A percentile compares a stretch with the other conserved stretches of the same genome.
These are phyloP conservation scores for Perca schrenkii DNA, from an alignment of 2,113 vertebrate genomes.

Conservation along the genomic window DNA sequence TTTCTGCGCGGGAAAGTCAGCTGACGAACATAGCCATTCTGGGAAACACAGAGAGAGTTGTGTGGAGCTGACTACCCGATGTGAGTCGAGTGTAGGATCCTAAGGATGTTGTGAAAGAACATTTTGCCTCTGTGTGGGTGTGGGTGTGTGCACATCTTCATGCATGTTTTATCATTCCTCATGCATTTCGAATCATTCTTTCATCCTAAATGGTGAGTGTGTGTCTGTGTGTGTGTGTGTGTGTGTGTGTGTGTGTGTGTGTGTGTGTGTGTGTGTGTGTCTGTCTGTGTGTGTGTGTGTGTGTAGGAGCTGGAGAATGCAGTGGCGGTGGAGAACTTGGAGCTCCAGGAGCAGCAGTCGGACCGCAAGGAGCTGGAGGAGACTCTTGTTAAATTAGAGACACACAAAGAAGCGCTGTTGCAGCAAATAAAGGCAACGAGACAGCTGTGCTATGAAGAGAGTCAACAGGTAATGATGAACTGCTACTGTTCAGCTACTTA, in stretches of 20 bases:
- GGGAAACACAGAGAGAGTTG: no score
- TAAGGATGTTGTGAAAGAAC: neutral
- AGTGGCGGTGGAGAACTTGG: conserved; percentile 89
- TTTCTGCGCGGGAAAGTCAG: no score
- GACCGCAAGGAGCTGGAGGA: conserved; percentile 92
- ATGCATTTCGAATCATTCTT: neutral
- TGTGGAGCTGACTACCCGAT: no score
- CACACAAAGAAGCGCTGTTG: conserved; percentile 89
- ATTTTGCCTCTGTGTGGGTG: neutral
- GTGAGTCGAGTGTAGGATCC: neutral
- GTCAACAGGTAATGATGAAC: conserved; percentile 85
- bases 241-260: conserved; percentile 4
- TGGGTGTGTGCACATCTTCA: neutral
- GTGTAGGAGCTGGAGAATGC: conserved; percentile 93
- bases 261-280: conserved; percentile 6
- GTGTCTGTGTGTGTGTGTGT: no score
- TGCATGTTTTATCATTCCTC: neutral
- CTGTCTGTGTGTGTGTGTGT: conserved; percentile 5
- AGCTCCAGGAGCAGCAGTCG: conserved; percentile 90
- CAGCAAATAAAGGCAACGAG: conserved; percentile 90
- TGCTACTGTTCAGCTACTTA: neutral
- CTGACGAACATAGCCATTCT: no score
- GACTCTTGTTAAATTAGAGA: conserved; percentile 88
- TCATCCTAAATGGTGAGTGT: neutral
- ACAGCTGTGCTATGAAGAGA: conserved; percentile 91